A percentile compares a stretch with the other conserved stretches of the same genome.
Conservation (phyloP, 2,797 vertebrate genomes). For the Phrynocephalus guinanensis region DNA sequence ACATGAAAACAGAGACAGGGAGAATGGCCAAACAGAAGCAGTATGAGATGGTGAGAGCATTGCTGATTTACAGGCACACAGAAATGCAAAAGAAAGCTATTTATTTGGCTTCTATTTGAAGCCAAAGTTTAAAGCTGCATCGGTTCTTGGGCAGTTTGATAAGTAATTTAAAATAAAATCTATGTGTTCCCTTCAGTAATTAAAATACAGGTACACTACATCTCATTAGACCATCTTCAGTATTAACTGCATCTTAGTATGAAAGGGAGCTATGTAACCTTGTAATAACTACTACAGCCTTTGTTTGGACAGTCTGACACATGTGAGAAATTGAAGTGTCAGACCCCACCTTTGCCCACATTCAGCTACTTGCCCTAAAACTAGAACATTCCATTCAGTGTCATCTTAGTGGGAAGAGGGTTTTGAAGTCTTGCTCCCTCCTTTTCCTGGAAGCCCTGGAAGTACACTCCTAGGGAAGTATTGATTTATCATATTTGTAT, state of each 20-base stretch:
- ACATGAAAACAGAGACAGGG: conserved; percentile 84
- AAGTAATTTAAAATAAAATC: conserved; percentile 33
- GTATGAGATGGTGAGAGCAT: conserved; percentile 70
- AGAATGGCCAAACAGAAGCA: conserved; percentile 79
- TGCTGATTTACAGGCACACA: conserved; percentile 57
- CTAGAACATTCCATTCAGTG: not conserved
- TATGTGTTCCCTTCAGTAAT: conserved; percentile 47
- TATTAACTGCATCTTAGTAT: conserved; percentile 6
- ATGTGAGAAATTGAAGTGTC: not conserved
- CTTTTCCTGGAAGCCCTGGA: not conserved
- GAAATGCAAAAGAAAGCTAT: conserved; percentile 47
- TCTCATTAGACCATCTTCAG: not conserved
- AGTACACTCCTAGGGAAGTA: not conserved
- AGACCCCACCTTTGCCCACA: not conserved
- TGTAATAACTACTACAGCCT: conserved; percentile 1
- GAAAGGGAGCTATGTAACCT: not conserved
- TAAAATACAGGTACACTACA: not conserved
- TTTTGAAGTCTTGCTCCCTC: not conserved
- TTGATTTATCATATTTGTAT: too few species aligned
- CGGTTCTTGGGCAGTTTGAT: conserved; percentile 50
- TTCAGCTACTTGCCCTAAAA: not conserved
- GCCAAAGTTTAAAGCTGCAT: conserved; percentile 55
- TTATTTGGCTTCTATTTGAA: conserved; percentile 58
- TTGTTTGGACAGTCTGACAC: not conserved
- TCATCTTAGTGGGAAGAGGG: not conserved